These are phyloP conservation scores for Steatornis caripensis DNA, from an alignment of 2,113 vertebrate genomes.

Conservation along the genomic window DNA sequence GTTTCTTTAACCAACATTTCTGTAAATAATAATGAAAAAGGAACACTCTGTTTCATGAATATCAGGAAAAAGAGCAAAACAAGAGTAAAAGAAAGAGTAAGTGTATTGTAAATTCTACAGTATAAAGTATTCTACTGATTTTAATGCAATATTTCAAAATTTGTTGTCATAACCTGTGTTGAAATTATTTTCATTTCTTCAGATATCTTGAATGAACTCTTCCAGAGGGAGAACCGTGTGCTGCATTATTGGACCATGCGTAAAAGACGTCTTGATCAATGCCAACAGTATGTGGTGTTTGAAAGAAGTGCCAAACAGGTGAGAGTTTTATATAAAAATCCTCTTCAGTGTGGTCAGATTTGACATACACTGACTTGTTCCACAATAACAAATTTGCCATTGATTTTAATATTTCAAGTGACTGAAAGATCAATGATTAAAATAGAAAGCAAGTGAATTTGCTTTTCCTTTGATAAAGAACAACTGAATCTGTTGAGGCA, in stretches of 20 bases:
- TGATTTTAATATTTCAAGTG: not conserved
- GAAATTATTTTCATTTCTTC: not conserved
- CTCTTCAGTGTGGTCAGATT: not conserved
- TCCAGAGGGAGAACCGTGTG: slow-evolving; percentile 96
- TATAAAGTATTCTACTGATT: not conserved
- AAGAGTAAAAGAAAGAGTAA: not conserved
- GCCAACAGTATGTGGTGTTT: slow-evolving; percentile 98
- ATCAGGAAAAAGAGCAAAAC: not conserved
- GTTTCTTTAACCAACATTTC: not conserved
- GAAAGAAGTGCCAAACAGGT: slow-evolving; percentile 99
- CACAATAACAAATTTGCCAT: not conserved
- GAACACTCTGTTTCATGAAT: not conserved
- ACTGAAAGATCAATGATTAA: not conserved
- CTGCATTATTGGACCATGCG: slow-evolving; percentile 98
- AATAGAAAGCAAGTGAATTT: not conserved
- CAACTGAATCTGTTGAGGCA: not conserved
- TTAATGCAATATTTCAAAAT: not conserved
- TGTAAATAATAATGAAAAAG: not conserved
- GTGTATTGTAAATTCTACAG: not conserved
- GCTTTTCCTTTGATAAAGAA: not conserved
- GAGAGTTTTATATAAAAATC: not conserved
- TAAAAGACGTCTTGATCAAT: slow-evolving; percentile 94
- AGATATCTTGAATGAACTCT: slow-evolving; percentile 97
- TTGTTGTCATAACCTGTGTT: not conserved
- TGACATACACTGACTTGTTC: not conserved